Evolutionary conservation across 2,797 vertebrate genomes (phyloP).

Genomic region (Macrochelys suwanniensis): DNA sequence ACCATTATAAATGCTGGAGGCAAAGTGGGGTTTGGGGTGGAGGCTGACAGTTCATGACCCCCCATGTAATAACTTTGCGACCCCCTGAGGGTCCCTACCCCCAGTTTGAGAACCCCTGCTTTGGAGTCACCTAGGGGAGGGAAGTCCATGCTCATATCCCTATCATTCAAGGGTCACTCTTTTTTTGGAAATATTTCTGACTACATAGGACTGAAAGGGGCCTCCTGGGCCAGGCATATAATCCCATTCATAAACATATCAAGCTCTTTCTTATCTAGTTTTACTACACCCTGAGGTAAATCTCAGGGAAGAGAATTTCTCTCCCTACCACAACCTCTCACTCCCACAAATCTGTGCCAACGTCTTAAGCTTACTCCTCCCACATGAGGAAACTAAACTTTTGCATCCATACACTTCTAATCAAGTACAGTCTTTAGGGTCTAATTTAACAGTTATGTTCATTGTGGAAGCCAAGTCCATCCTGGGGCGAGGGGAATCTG

Average conservation of each 20-base stretch:
- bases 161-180: background rate
- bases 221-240: no score
- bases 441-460: background rate
- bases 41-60: no score
- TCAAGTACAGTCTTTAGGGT: no score
- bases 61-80: no score
- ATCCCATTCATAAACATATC: no score
- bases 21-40: no score
- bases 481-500: background rate
- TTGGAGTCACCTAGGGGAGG: background rate
- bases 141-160: background rate
- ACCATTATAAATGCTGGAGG: no score
- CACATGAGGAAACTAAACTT: background rate
- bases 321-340: background rate
- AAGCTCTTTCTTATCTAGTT: no score
- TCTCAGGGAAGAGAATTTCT: background rate
- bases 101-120: background rate
- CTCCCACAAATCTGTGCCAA: no score
- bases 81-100: no score
- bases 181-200: background rate
- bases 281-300: background rate
- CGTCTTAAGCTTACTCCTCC: background rate
- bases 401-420: no score
- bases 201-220: no score
- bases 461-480: background rate